Base-by-base conservation (phyloP, 1,140 invertebrate genomes). In the Gryllus bimaculatus region DNA sequence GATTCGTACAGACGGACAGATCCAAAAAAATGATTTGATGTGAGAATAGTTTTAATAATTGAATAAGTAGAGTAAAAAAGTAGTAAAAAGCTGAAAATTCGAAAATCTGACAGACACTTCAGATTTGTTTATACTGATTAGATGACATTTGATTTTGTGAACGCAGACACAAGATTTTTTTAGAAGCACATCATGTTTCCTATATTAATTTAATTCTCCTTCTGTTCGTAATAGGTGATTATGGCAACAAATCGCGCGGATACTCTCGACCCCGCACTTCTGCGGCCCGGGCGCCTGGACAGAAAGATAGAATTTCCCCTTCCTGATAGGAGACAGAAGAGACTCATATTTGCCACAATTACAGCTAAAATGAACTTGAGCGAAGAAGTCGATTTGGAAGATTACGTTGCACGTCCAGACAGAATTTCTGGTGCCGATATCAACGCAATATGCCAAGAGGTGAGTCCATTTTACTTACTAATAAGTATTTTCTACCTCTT, bases 211-310 rank as follows among this genome's bases (percentile, higher is more conserved):
- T 39, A 66, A 66, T 66, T 66, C 7, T 66, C 18, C 7, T 66
- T 66, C 18, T 66, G 10, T 86, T 79, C 18, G 20, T 8, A 0
- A 48, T 83, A 95, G 93, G 98, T 99, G 18, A 99, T 99, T 74
- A 99, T 99, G 98, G 98, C 98, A 5, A 99, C 98, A 1, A 99
- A 99, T 85, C 90, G 97, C 84, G 97, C 97, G 47, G 98, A 99
- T 84, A 99, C 98, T 6, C 86, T 99, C 75, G 98, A 99, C 89
- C 98, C 98, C 73, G 98, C 98, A 12, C 88, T 99, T 0, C 88
- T 99, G 7, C 91, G 98, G 84, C 98, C 98, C 20, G 98, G 98
- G 77, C 92, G 98, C 85, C 90, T 99, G 77, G 98, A 99, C 88
- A 90, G 98, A 81, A 99, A 99, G 88, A 99, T 99, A 81, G 98